Base-by-base conservation (phyloP, 2,113 vertebrate genomes). In the Boleophthalmus pectinirostris region DNA sequence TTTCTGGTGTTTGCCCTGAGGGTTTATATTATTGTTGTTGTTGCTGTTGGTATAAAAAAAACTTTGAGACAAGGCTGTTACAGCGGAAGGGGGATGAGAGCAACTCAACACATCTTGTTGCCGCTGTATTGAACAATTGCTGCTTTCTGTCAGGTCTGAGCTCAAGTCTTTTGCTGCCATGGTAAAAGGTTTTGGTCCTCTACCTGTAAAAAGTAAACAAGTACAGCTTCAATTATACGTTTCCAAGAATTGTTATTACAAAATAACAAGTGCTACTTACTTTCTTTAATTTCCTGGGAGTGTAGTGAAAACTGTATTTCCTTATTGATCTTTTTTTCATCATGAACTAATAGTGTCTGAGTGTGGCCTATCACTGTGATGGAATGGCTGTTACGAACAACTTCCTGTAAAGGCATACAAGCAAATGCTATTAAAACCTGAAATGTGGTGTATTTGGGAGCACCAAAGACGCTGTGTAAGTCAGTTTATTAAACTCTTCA, bases 311-410 rank as follows among this genome's bases (percentile, higher is more conserved):
- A 93, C 87, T 92, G 83, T 86, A 91, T 93, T 73, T 91, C 92
- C 29, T 97, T 90, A 75, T 91, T 86, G 75, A 95, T 93, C 23
- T 92, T 93, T 85, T 87, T 87, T 9, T 96, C 96, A 79, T 97
- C 94, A 78, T 95, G 95, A 73, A 95, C 94, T 0, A 93, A 91
- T n/a, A 94, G 90, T 76, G 93, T 81, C 66, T 58, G 82, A 88
- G 94, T 93, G 92, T 86, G 85, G 82, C 91, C 96, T 86, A 96
- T 89, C 85, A 94, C 94, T 74, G 88, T 85, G 84, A 93, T 93
- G 63, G 94, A 88, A 53, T 94, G 95, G 77, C 93, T 93, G 21
- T 87, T 87, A 91, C 93, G 95, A 25, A 94, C 88, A 25, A 94
- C 88, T 87, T 97, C 96, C 97, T 98, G 94, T 70, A 12, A 71